phyloP scores from a whole-genome alignment of 2,888 invertebrate species.

The Ennomos fuscantarius region DNA sequence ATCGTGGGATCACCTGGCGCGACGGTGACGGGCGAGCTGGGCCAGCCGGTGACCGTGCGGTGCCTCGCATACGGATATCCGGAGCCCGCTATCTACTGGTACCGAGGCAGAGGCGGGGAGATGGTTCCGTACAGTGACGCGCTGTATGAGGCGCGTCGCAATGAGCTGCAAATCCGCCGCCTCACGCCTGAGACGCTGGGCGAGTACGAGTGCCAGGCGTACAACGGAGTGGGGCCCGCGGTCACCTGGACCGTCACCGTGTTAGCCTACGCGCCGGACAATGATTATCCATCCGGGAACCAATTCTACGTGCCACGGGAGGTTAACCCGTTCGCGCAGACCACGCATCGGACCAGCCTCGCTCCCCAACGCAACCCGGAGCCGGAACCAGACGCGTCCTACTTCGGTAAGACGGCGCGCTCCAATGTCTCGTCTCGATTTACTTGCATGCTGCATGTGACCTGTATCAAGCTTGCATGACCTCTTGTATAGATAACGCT shows the following conservation, averaged over 20 bases:
- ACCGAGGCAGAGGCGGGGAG: slow-evolving; percentile 89
- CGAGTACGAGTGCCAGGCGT: slow-evolving; percentile 95
- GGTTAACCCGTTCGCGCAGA: slow-evolving; percentile 23
- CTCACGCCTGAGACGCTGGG: slow-evolving; percentile 91
- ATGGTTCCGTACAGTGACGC: slow-evolving; percentile 90
- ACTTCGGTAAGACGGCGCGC: slow-evolving; percentile 65
- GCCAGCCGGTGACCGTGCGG: slow-evolving; percentile 88
- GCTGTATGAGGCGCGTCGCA: slow-evolving; percentile 90
- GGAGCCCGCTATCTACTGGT: slow-evolving; percentile 92
- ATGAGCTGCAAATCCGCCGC: slow-evolving; percentile 89
- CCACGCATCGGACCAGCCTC: slow-evolving; percentile 24
- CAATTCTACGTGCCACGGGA: slow-evolving; percentile 52
- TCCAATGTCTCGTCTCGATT: slow-evolving; percentile 13
- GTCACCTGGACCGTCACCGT: slow-evolving; percentile 91
- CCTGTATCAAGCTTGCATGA: slow-evolving; percentile 39
- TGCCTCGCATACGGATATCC: slow-evolving; percentile 95
- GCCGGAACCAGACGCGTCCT: slow-evolving; percentile 50
- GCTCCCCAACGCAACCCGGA: slow-evolving; percentile 40
- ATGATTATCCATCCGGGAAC: slow-evolving; percentile 55
- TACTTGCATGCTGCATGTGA: slow-evolving; percentile 46
- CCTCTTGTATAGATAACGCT: slow-evolving; percentile 32
- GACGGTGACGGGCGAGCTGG: slow-evolving; percentile 88
- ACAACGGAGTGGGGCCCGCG: slow-evolving; percentile 91
- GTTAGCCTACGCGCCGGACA: slow-evolving; percentile 89
- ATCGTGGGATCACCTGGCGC: slow-evolving; percentile 88